phyloP scores from a whole-genome alignment of 2,888 invertebrate species.

The Acronicta aceris region DNA sequence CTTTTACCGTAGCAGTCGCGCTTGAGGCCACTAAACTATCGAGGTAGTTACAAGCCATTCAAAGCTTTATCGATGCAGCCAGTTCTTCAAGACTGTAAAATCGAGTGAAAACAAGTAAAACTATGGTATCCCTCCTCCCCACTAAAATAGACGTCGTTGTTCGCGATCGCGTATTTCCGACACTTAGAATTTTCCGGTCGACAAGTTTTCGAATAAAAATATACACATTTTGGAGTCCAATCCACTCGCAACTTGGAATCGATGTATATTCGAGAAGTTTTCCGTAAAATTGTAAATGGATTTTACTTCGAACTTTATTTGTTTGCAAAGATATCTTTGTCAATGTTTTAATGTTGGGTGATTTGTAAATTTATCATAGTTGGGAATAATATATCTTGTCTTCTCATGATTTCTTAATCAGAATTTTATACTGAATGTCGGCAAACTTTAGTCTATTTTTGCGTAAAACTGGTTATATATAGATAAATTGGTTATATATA shows the following conservation, averaged over 20 bases:
- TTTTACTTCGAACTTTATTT: constrained; percentile 37
- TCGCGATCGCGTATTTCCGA: constrained; percentile 28
- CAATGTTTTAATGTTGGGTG: not conserved
- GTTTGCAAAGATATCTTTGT: constrained; percentile 35
- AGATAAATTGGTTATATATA: too few species aligned
- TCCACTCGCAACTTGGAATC: constrained; percentile 50
- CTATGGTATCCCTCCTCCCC: constrained; percentile 1
- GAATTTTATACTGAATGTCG: not conserved
- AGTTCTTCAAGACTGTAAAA: not conserved
- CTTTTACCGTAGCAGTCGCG: too few species aligned
- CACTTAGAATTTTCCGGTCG: constrained; percentile 49
- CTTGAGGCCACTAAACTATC: too few species aligned
- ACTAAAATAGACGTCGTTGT: constrained; percentile 20
- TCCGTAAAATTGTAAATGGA: constrained; percentile 43
- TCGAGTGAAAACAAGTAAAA: constrained; percentile 8
- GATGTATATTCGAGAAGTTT: constrained; percentile 52
- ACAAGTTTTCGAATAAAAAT: constrained; percentile 58
- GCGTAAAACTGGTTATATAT: too few species aligned
- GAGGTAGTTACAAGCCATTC: too few species aligned
- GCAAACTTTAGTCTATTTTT: too few species aligned
- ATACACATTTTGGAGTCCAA: constrained; percentile 54
- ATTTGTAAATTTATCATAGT: not conserved
- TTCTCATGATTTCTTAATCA: not conserved
- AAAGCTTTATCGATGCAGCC: too few species aligned
- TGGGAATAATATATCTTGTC: not conserved